A percentile compares a stretch with the other conserved stretches of the same genome.
phyloP scores from a whole-genome alignment of 2,888 invertebrate species.

The Cheilosia scutellata region DNA sequence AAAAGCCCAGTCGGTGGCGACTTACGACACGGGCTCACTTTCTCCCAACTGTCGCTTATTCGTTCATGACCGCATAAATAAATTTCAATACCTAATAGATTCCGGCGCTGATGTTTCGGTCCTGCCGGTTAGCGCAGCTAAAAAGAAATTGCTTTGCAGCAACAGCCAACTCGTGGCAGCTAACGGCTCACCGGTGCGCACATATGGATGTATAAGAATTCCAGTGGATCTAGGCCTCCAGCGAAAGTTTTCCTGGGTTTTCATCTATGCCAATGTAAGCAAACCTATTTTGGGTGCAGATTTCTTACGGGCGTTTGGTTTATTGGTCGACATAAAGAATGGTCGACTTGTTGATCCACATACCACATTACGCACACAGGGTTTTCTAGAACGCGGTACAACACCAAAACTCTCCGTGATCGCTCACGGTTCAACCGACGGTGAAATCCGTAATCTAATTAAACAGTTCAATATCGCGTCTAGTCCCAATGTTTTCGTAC shows the following conservation, averaged over 20 bases:
- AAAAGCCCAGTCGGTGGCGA: conserved; percentile 18
- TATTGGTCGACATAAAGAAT: not conserved
- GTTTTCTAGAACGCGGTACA: not conserved
- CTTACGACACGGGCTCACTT: not conserved
- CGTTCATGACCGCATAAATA: not conserved
- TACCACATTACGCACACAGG: not conserved
- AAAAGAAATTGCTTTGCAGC: not conserved
- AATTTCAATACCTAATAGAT: not conserved
- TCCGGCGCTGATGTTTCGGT: not conserved
- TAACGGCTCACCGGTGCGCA: not conserved
- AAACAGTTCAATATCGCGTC: not conserved
- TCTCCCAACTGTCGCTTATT: not conserved
- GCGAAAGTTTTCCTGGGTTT: not conserved
- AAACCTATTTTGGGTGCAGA: not conserved
- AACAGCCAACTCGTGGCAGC: not conserved
- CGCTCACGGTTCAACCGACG: not conserved
- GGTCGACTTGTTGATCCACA: not conserved
- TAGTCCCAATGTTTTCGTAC: not conserved
- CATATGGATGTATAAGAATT: not conserved
- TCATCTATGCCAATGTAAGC: not conserved
- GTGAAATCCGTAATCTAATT: not conserved
- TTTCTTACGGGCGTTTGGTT: not conserved
- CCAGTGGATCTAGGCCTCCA: not conserved
- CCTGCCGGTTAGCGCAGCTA: not conserved
- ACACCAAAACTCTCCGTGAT: not conserved